A percentile compares a stretch with the other conserved stretches of the same genome.
phyloP scores from a whole-genome alignment of 2,797 vertebrate species.

The Tenualosa thibaudeaui region DNA sequence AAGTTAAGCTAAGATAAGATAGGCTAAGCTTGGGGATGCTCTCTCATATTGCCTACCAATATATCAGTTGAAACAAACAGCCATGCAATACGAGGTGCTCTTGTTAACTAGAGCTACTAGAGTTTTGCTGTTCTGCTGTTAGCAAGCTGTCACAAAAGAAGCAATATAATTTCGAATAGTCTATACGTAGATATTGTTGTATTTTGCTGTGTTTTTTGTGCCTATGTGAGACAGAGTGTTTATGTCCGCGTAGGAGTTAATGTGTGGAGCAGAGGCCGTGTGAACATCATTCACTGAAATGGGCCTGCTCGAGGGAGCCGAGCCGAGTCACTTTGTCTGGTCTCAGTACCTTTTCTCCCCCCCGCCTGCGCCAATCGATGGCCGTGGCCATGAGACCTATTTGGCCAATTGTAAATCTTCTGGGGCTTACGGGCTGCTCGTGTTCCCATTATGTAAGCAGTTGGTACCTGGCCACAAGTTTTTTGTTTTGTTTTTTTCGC shows the following conservation, averaged over 20 bases:
- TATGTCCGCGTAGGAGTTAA: background rate
- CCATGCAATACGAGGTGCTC: background rate
- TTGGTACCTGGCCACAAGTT: slow-evolving; percentile 63
- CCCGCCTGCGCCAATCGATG: slow-evolving; percentile 69
- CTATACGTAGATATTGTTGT: background rate
- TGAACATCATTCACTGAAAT: slow-evolving; percentile 8
- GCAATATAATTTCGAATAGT: background rate
- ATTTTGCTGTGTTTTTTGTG: background rate
- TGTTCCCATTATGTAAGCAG: slow-evolving; percentile 62
- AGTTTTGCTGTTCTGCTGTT: background rate
- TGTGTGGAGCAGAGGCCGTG: background rate
- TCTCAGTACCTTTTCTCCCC: background rate
- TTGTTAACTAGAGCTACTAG: background rate
- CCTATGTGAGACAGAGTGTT: background rate
- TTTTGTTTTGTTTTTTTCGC: slow-evolving; percentile 48
- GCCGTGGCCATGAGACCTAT: slow-evolving; percentile 63
- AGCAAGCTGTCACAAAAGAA: background rate
- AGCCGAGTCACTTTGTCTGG: slow-evolving; percentile 1
- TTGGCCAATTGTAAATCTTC: slow-evolving; percentile 72
- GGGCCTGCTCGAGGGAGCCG: background rate
- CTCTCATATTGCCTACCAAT: background rate
- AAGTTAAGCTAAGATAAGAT: background rate
- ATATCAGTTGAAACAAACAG: background rate
- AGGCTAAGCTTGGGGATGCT: background rate
- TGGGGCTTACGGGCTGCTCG: slow-evolving; percentile 69